Evolutionary conservation across 1,140 invertebrate genomes (phyloP).

Genomic region (Drosophila mauritiana): DNA sequence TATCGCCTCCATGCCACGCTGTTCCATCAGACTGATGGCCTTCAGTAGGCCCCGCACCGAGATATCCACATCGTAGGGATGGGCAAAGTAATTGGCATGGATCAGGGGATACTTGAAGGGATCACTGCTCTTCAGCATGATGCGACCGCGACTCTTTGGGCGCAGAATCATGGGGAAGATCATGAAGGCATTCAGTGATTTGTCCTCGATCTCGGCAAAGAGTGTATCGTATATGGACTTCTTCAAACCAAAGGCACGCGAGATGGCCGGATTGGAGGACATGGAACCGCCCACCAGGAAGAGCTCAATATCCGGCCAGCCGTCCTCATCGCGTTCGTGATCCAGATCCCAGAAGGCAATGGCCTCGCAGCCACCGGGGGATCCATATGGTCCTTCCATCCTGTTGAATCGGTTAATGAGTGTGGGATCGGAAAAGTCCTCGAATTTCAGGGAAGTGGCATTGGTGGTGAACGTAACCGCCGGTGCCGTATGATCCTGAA

Average conservation of each 20-base stretch:
- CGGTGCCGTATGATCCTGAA: slow-evolving; percentile 91
- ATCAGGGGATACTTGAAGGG: slow-evolving; percentile 92
- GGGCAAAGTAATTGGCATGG: slow-evolving; percentile 91
- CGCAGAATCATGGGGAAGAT: slow-evolving; percentile 90
- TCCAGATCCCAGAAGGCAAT: slow-evolving; percentile 91
- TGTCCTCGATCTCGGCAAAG: slow-evolving; percentile 85
- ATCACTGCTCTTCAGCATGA: slow-evolving; percentile 89
- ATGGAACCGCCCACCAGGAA: slow-evolving; percentile 87
- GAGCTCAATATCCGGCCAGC: slow-evolving; percentile 91
- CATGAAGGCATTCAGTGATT: slow-evolving; percentile 86
- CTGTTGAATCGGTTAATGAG: slow-evolving; percentile 75
- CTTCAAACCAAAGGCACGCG: slow-evolving; percentile 86
- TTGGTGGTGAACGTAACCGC: slow-evolving; percentile 89
- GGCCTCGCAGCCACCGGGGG: slow-evolving; percentile 93
- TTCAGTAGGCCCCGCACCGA: slow-evolving; percentile 88
- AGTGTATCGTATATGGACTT: slow-evolving; percentile 86
- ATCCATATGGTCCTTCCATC: slow-evolving; percentile 89
- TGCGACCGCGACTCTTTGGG: slow-evolving; percentile 90
- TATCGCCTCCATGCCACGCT: slow-evolving; percentile 87
- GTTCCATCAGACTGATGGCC: slow-evolving; percentile 86
- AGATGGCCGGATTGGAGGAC: slow-evolving; percentile 86
- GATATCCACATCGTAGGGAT: slow-evolving; percentile 87
- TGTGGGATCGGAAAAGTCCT: slow-evolving; percentile 72
- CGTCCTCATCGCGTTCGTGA: slow-evolving; percentile 87
- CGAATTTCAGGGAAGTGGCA: slow-evolving; percentile 83